Percentiles rank a stretch among this genome's conserved stretches.
Evolutionary conservation across 2,797 vertebrate species (phyloP).

Genomic region (Periparus ater): DNA sequence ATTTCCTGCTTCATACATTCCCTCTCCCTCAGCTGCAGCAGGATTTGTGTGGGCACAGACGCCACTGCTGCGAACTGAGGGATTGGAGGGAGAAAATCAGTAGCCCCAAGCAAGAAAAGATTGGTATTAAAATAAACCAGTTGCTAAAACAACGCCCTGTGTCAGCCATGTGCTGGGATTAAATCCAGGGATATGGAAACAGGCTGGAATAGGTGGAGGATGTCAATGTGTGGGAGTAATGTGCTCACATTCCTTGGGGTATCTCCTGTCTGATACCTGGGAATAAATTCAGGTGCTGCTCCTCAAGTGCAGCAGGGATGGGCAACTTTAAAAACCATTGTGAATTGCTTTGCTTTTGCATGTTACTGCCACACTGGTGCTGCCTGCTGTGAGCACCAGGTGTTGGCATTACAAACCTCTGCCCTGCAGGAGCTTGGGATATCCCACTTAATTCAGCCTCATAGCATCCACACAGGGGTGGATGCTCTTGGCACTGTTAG

Average conservation of each 20-base stretch:
- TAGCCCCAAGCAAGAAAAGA: constrained; percentile 3
- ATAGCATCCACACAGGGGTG: background rate
- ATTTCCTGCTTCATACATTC: background rate
- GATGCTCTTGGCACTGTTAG: background rate
- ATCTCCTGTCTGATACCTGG: background rate
- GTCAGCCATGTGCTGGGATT: background rate
- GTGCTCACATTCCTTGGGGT: background rate
- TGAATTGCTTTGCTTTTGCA: background rate
- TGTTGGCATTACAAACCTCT: background rate
- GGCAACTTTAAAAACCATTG: background rate
- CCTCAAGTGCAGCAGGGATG: constrained; percentile 12
- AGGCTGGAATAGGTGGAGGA: background rate
- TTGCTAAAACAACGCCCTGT: background rate
- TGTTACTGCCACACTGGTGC: background rate
- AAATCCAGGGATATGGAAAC: background rate
- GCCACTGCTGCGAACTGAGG: background rate
- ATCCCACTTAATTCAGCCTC: background rate
- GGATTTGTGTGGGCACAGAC: constrained; percentile 25
- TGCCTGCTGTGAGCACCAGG: background rate
- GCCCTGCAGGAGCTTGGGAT: background rate
- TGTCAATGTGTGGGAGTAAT: background rate
- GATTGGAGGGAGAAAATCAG: background rate
- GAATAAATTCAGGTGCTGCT: background rate
- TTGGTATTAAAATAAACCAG: constrained; percentile 2
- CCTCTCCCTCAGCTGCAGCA: background rate